Evolutionary conservation across 1,140 invertebrate species (phyloP), one percentile per base, ranked within the genome.

Genomic region (Ostrea edulis): DNA sequence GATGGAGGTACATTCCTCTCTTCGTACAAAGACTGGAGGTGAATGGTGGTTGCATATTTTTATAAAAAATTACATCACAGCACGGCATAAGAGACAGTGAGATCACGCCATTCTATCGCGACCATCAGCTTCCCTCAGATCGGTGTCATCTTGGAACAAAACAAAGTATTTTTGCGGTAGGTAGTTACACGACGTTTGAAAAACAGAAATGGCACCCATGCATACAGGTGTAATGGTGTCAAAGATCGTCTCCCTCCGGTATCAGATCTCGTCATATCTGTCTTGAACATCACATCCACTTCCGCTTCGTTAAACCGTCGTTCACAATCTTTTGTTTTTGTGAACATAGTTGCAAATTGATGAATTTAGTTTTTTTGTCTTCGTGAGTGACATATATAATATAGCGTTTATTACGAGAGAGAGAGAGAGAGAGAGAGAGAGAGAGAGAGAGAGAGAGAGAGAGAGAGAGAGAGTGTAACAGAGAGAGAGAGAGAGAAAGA

Each of bases 201-300:
- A 58, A 58, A 44, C 5, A 58, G 55, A 58, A 71, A 9, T 35
- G 29, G 22, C 68, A 71, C 8, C 22, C 29, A 71, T 25, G 68
- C 68, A 35, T 71, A 35, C 68, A 71, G 68, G 68, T 71, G 68
- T 35, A 35, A 71, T 25, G 22, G 68, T 71, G 68, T 71, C 68
- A 71, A 71, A 58, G 55, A 58, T 71, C 68, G 12, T 71, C 68
- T 25, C 68, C 68, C 68, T 25, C 9, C 12, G 68, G 29, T 71
- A 71, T 71, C 68, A 12, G 25, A 35, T 71, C n/a, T 29, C 68
- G 22, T 25, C 8, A 25, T 29, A 71, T 71, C 68, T 22, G 12
- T 8, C 9, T 0, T 20, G 25, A 35, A 71, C 22, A 71, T 29
- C 68, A 8, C 11, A 71, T 71, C 11, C 11, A 25, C 8, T 71